Percentiles rank a stretch among this genome's conserved stretches.
Evolutionary conservation across 37 sponge, comb jelly and placozoan genomes (phyloP).

Genomic region (Haliclona indistincta): DNA sequence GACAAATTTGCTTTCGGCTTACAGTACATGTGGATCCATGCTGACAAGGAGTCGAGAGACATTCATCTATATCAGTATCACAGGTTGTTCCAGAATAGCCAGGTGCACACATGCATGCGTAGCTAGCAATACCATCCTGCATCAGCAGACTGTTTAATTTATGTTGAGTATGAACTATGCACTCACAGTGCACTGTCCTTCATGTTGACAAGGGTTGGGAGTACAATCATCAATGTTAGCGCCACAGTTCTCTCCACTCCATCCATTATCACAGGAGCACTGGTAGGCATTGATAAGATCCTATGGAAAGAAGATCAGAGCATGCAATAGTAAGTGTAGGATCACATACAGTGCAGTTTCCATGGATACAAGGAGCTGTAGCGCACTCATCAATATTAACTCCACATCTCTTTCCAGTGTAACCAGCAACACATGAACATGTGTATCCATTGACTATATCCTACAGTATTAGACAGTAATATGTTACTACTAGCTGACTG

Average conservation of each 20-base stretch:
- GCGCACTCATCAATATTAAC: conserved; percentile 37
- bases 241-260: conserved; percentile 28
- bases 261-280: conserved; percentile 37
- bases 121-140: conserved; percentile 15
- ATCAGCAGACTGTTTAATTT: neutral
- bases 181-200: conserved; percentile 11
- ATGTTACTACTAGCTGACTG: no score
- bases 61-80: conserved; percentile 44
- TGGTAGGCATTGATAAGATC: conserved; percentile 22
- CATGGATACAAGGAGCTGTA: conserved; percentile 24
- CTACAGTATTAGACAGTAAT: neutral
- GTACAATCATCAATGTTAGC: conserved; percentile 29
- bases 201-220: neutral
- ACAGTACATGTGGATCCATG: conserved; percentile 22
- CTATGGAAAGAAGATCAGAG: conserved; percentile 18
- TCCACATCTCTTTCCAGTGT: conserved; percentile 13
- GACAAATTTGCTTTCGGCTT: no score
- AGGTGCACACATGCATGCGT: conserved; percentile 30
- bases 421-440: conserved; percentile 26
- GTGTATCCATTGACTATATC: neutral
- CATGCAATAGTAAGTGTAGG: neutral
- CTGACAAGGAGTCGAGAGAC: conserved; percentile 21
- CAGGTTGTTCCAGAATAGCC: conserved; percentile 51
- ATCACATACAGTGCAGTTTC: conserved; percentile 11
- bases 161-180: neutral